Evolutionary conservation across 2,797 vertebrate genomes (phyloP).

Genomic region (Poeciliopsis infans): DNA sequence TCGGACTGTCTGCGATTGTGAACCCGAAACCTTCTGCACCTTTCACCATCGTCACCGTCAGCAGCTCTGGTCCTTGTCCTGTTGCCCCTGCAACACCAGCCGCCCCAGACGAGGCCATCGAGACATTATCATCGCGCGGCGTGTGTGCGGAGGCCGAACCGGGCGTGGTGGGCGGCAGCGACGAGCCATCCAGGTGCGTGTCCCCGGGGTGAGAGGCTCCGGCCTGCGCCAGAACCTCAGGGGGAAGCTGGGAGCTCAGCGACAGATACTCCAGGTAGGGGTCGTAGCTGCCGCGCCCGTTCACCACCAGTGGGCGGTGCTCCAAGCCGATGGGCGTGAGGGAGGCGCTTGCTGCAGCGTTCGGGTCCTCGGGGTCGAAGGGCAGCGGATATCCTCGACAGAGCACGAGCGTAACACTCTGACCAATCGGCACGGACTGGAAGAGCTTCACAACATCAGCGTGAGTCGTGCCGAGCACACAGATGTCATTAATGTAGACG

Average conservation of each 20-base stretch:
- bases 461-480: conserved; percentile 97
- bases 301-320: conserved; percentile 92
- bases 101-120: conserved; percentile 95
- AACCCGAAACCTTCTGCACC: conserved; percentile 97
- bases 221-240: conserved; percentile 86
- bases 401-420: conserved; percentile 97
- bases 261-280: conserved; percentile 99
- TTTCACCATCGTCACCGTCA: conserved; percentile 99
- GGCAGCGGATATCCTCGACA: conserved; percentile 98
- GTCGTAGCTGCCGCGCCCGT: conserved; percentile 96
- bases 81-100: conserved; percentile 84
- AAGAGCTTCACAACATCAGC: conserved; percentile 99
- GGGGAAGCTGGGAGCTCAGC: conserved; percentile 93
- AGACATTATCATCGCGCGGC: conserved; percentile 92
- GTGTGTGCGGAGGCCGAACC: conserved; percentile 71
- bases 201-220: conserved; percentile 90
- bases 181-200: conserved; percentile 92
- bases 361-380: conserved; percentile 96
- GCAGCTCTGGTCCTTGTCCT: conserved; percentile 90
- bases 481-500: conserved; percentile 99
- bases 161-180: conserved; percentile 86
- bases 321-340: conserved; percentile 93
- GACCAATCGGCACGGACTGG: conserved; percentile 98
- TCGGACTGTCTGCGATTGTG: conserved; percentile 98
- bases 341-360: conserved; percentile 78